These are phyloP conservation scores for Aleiodes testaceus DNA, from an alignment of 2,888 invertebrate species.

Conservation along the genomic window DNA sequence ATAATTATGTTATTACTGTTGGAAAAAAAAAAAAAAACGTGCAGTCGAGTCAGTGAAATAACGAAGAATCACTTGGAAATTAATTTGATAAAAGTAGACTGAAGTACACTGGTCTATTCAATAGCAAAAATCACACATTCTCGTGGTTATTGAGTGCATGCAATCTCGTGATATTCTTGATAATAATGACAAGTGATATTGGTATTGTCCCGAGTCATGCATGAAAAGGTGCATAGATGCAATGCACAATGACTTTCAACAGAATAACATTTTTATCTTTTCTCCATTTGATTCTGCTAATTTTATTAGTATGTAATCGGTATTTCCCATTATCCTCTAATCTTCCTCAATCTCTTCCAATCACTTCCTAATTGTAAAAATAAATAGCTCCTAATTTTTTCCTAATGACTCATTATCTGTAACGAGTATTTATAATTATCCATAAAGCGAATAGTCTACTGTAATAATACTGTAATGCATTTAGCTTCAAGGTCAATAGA, in stretches of 20 bases:
- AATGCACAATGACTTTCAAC: too few relatives aligned
- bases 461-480: slow-evolving; percentile 27
- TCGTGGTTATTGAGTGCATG: too few relatives aligned
- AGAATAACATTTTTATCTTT: too few relatives aligned
- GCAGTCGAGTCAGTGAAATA: background rate
- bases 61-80: background rate
- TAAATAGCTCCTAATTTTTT: background rate
- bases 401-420: background rate
- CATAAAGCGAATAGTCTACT: slow-evolving; percentile 19
- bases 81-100: background rate
- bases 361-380: slow-evolving; percentile 8
- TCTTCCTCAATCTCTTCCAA: background rate
- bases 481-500: slow-evolving; percentile 35
- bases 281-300: too few relatives aligned
- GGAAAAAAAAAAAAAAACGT: background rate
- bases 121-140: too few relatives aligned
- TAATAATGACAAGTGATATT: too few relatives aligned
- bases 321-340: too few relatives aligned
- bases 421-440: slow-evolving; percentile 28
- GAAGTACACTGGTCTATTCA: background rate
- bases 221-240: too few relatives aligned
- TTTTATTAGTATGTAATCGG: background rate
- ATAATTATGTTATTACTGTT: slow-evolving; percentile 22
- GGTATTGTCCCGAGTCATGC: too few relatives aligned
- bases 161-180: too few relatives aligned